Conservation (phyloP, 2,113 vertebrate species). For the Pyrgilauda ruficollis region DNA sequence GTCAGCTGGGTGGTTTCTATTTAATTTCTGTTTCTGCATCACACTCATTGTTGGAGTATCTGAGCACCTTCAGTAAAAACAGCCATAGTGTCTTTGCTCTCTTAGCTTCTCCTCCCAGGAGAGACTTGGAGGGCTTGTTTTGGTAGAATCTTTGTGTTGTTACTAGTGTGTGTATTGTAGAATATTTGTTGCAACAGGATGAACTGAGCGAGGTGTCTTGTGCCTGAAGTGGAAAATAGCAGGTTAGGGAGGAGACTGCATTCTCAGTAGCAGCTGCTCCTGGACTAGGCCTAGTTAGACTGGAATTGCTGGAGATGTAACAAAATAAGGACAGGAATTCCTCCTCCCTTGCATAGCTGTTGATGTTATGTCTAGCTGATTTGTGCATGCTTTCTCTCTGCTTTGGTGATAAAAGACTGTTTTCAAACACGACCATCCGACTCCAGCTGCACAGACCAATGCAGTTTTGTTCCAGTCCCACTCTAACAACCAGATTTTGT, state of each 20-base stretch:
- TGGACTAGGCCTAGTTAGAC: not conserved
- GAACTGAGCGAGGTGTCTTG: not conserved
- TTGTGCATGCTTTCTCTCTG: not conserved
- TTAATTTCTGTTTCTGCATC: not conserved
- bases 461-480: not conserved
- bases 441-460: conserved; percentile 8
- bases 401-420: not conserved
- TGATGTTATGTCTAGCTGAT: not conserved
- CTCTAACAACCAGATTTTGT: not conserved
- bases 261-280: not conserved
- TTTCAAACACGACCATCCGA: not conserved
- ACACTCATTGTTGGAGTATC: not conserved
- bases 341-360: not conserved
- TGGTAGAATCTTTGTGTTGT: not conserved
- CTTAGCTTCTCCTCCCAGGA: not conserved
- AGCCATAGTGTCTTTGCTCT: not conserved
- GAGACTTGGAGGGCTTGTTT: not conserved
- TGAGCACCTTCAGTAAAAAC: not conserved
- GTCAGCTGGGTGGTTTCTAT: not conserved
- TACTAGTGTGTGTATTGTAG: not conserved
- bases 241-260: not conserved
- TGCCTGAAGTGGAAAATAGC: not conserved
- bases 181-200: not conserved
- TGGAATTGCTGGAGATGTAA: not conserved
- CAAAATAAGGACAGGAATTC: not conserved